Evolutionary conservation across 1,140 invertebrate species (phyloP).

Genomic region (Drosophila novamexicana): DNA sequence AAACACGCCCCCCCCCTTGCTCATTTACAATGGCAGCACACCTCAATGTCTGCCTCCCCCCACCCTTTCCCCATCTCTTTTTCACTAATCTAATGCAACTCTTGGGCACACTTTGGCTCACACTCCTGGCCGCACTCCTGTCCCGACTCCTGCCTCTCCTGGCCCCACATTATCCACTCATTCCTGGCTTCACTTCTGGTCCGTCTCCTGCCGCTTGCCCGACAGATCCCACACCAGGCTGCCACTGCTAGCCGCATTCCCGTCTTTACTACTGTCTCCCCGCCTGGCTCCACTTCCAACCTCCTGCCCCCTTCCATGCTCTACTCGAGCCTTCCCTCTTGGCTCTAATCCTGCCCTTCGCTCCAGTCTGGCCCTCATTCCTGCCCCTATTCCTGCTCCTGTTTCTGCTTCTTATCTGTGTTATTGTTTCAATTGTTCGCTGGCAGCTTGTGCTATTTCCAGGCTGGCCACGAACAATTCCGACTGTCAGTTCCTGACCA

Average conservation of each 20-base stretch:
- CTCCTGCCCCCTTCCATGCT: no score
- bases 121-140: no score
- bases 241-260: no score
- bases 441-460: constrained; percentile 44
- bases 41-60: neutral
- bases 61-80: neutral
- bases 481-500: constrained; percentile 29
- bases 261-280: neutral
- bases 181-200: no score
- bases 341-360: neutral
- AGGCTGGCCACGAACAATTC: constrained; percentile 52
- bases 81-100: no score
- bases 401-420: constrained; percentile 35
- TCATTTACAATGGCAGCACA: neutral
- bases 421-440: constrained; percentile 54
- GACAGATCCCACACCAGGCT: no score
- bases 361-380: neutral
- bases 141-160: no score
- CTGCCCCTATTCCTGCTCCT: no score
- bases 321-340: neutral
- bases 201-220: no score
- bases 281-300: no score
- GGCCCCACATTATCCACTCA: no score
- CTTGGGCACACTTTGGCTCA: no score
- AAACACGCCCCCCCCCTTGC: neutral